Conservation (phyloP, 2,113 vertebrate species). For the Grammomys surdaster region DNA sequence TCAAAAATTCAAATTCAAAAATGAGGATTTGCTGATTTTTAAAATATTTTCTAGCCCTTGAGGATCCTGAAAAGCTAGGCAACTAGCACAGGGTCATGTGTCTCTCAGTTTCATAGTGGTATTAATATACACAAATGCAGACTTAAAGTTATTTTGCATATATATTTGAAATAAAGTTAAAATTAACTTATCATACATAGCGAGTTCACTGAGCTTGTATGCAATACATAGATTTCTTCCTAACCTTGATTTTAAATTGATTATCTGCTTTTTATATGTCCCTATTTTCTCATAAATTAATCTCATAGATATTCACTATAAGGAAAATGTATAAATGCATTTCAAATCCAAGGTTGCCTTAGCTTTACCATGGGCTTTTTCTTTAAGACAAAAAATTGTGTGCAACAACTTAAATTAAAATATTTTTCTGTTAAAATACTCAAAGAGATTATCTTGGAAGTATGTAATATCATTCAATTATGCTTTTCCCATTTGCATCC, state of each 20-base stretch:
- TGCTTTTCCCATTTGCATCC: conserved; percentile 21
- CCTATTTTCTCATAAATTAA: background rate
- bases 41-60: conserved; percentile 12
- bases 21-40: conserved; percentile 24
- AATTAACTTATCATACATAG: background rate
- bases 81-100: background rate
- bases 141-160: conserved; percentile 35
- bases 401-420: conserved; percentile 41
- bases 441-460: conserved; percentile 21
- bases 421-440: conserved; percentile 58
- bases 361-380: background rate
- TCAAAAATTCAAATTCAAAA: conserved; percentile 9
- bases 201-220: background rate
- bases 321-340: conserved; percentile 18
- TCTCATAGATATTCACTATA: conserved; percentile 32
- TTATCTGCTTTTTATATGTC: background rate
- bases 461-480: background rate
- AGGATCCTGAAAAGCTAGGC: conserved; percentile 31
- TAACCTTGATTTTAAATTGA: conserved; percentile 18
- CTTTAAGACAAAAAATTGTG: background rate
- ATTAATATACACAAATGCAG: background rate
- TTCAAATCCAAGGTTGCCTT: conserved; percentile 55
- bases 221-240: conserved; percentile 19
- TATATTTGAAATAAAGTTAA: conserved; percentile 35
- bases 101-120: conserved; percentile 49